Evolutionary conservation across 2,797 vertebrate species (phyloP).

Genomic region (Phoeniculus purpureus): DNA sequence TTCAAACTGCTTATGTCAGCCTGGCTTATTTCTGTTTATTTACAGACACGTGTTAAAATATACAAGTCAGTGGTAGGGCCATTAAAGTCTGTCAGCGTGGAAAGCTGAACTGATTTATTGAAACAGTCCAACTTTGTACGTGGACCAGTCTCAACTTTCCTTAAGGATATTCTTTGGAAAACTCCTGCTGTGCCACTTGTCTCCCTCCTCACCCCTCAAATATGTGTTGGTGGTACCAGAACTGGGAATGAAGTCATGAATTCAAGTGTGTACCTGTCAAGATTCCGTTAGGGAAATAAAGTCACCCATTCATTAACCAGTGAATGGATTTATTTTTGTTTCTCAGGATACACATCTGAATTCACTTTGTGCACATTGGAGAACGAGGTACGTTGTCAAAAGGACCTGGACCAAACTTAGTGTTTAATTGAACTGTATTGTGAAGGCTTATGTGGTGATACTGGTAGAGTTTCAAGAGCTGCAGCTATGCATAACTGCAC

Average conservation of each 20-base stretch:
- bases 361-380: background rate
- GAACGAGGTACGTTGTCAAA: background rate
- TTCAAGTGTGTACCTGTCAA: background rate
- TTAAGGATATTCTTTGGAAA: background rate
- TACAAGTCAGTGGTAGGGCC: slow-evolving; percentile 33
- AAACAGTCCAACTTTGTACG: background rate
- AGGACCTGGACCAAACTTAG: slow-evolving; percentile 10
- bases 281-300: background rate
- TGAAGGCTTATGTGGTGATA: slow-evolving; percentile 23
- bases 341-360: background rate
- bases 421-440: slow-evolving; percentile 47
- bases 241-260: background rate
- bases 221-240: background rate
- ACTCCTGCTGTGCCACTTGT: background rate
- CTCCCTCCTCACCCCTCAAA: background rate
- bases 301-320: background rate
- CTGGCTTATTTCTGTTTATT: slow-evolving; percentile 50
- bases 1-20: slow-evolving; percentile 37
- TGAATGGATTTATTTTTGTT: background rate
- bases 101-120: slow-evolving; percentile 27
- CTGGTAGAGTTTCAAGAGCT: slow-evolving; percentile 23
- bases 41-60: slow-evolving; percentile 43
- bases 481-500: slow-evolving; percentile 10
- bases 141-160: background rate
- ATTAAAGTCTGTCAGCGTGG: slow-evolving; percentile 24